Base-by-base conservation (phyloP, 1,140 invertebrate species). In the Drosophila rhopaloa region DNA sequence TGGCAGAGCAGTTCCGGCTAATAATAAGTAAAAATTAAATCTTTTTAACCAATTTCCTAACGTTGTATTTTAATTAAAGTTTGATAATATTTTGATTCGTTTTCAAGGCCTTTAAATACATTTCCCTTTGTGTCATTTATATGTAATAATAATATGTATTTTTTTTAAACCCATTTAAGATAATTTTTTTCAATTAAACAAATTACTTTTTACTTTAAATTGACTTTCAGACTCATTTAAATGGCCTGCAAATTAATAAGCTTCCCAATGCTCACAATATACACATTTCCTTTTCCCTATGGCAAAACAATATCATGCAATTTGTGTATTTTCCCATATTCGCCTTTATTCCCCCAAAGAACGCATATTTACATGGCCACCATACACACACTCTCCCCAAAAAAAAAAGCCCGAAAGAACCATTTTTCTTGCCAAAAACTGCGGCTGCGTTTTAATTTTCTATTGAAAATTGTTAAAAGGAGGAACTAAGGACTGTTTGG, bases 381-480 rank as follows among this genome's bases (percentile, higher is more conserved):
- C 71, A 66, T 19, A 29, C 40, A 37, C 43, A 50, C 72, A 53
- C 79, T 66, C 37, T 50, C 48, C 70, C 53, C 55, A 32, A 58
- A 46, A 24, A 2, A 24, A 24, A 24, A 43, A 72, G 29, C 47
- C 41, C 40, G 43, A 81, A 48, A 86, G 65, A 85, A 86, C 66
- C 65, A 82, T 82, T 86, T 86, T 88, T 86, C 83, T 88, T 86
- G 79, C 51, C 68, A 57, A 72, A 72, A 72, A 71, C 37, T 71
- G 66, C 72, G 83, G 83, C 79, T 82, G 83, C 84, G 80, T 89
- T 89, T 89, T 89, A 89, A 89, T 89, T 89, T 89, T 89, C 84
- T 80, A 89, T 89, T 89, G 84, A 89, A 89, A 76, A 84, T 83
- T 89, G 85, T 83, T 89, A 89, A 84, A 84, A 89, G 83, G 37